phyloP scores from a whole-genome alignment of 2,888 invertebrate species.

The Parelbella ahira region DNA sequence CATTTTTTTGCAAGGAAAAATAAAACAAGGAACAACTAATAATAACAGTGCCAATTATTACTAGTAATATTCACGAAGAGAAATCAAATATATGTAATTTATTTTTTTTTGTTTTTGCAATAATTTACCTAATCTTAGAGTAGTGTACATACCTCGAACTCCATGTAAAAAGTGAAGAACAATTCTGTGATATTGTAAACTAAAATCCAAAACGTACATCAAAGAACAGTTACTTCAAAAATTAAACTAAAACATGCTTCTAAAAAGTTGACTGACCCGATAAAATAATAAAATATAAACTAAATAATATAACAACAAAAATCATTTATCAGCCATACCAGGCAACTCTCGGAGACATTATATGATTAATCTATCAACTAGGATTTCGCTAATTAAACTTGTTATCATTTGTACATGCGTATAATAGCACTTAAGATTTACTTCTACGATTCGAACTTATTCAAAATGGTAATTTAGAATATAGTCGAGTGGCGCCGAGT shows the following conservation, averaged over 20 bases:
- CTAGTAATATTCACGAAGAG: constrained; percentile 43
- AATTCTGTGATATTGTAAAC: constrained; percentile 28
- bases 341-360: constrained; percentile 44
- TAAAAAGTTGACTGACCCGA: constrained; percentile 62
- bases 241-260: constrained; percentile 55
- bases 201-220: constrained; percentile 42
- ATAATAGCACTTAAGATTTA: constrained; percentile 66
- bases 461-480: constrained; percentile 68
- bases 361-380: constrained; percentile 52
- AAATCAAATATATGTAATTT: constrained; percentile 27
- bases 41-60: constrained; percentile 75
- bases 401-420: constrained; percentile 71
- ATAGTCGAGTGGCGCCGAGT: constrained; percentile 19
- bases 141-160: constrained; percentile 22
- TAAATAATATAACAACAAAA: constrained; percentile 62
- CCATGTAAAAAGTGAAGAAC: constrained; percentile 28
- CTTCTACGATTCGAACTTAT: constrained; percentile 56
- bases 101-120: constrained; percentile 16
- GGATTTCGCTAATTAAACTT: constrained; percentile 62
- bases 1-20: constrained; percentile 57
- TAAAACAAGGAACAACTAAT: constrained; percentile 64
- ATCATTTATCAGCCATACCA: constrained; percentile 50
- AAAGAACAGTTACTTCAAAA: constrained; percentile 53
- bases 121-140: constrained; percentile 19
- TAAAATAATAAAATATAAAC: constrained; percentile 71